Conservation (phyloP, 53 echinoderm and acorn worm species). For the Stichopus horrens region DNA sequence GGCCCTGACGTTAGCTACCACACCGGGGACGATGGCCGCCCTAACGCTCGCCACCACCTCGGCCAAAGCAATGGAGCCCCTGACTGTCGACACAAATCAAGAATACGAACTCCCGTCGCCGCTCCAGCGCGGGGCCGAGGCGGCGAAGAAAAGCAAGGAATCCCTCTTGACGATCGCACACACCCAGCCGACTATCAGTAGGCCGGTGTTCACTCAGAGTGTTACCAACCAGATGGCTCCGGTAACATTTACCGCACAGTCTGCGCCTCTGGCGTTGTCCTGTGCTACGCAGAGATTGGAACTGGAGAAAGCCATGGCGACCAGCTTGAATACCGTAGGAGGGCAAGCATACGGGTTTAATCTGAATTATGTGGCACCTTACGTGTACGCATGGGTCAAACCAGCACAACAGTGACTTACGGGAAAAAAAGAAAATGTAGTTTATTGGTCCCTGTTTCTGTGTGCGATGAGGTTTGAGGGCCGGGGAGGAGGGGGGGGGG, state of each 20-base stretch:
- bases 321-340: constrained; percentile 56
- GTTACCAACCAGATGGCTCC: constrained; percentile 21
- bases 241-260: constrained; percentile 51
- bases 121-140: constrained; percentile 65
- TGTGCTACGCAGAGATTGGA: constrained; percentile 50
- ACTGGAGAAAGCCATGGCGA: constrained; percentile 48
- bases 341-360: constrained; percentile 83
- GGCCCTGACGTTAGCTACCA: constrained; percentile 50
- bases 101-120: constrained; percentile 94
- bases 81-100: constrained; percentile 95
- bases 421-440: too few relatives aligned
- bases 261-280: constrained; percentile 40
- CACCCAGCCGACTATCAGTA: constrained; percentile 70
- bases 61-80: constrained; percentile 73
- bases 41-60: constrained; percentile 2
- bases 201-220: constrained; percentile 49
- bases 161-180: constrained; percentile 81
- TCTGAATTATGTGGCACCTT: constrained; percentile 91
- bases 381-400: constrained; percentile 91
- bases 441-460: too few relatives aligned
- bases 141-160: constrained; percentile 73
- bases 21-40: neutral
- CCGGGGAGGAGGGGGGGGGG: too few relatives aligned
- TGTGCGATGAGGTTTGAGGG: too few relatives aligned
- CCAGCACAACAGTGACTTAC: constrained; percentile 73